Percentiles rank a stretch among this genome's conserved stretches.
Conservation (phyloP, 30 jellyfish, hydroid and myxozoan species). For the Clytia hemisphaerica region DNA sequence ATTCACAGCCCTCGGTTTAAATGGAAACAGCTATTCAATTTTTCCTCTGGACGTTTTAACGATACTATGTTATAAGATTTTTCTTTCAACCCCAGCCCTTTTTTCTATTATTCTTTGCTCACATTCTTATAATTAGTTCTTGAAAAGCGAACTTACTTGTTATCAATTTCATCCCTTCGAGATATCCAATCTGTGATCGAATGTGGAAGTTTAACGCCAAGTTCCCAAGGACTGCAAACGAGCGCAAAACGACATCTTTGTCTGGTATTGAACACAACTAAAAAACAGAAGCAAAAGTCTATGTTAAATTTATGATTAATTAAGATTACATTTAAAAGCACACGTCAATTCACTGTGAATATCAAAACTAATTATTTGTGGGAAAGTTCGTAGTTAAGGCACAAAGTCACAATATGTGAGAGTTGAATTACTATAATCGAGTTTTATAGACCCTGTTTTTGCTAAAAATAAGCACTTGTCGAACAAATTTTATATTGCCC, state of each 20-base stretch:
- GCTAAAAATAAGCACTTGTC: no score
- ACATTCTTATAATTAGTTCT: neutral
- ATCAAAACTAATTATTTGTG: neutral
- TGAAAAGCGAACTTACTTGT: neutral
- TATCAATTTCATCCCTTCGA: neutral
- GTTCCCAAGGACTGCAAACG: neutral
- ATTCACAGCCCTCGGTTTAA: no score
- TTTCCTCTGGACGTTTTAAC: no score
- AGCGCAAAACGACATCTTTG: neutral
- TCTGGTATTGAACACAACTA: conserved; percentile 1
- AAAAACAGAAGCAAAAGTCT: neutral
- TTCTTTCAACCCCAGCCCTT: no score
- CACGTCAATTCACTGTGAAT: neutral
- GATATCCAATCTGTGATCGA: conserved; percentile 4
- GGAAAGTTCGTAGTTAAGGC: no score
- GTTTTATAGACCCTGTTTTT: no score
- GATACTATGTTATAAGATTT: no score
- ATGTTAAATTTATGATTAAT: neutral
- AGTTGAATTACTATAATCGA: no score
- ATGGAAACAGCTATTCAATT: no score
- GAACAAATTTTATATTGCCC: no score
- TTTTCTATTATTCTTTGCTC: no score
- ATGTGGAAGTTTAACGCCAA: conserved; percentile 15
- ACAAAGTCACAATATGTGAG: no score
- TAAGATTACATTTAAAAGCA: neutral